phyloP scores from a whole-genome alignment of 1,140 invertebrate genomes.

The Lasaia peninsularis region DNA sequence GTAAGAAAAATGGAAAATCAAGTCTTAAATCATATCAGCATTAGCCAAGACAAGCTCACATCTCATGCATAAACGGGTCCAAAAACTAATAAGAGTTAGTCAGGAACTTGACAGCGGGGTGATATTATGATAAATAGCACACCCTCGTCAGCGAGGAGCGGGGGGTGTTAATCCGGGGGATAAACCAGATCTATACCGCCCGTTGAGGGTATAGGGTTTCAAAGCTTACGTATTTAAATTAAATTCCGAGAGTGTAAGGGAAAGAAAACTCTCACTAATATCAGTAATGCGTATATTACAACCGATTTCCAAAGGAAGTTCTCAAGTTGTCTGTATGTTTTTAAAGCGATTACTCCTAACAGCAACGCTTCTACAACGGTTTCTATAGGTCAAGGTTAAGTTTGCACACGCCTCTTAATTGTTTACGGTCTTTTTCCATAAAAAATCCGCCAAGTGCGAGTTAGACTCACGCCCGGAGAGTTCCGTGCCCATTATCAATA shows the following conservation, averaged over 20 bases:
- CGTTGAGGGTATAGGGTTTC: background rate
- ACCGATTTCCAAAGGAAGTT: too few species aligned
- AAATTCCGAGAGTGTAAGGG: background rate
- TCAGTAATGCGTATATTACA: too few species aligned
- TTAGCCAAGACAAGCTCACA: background rate
- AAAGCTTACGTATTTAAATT: background rate
- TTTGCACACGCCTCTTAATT: too few species aligned
- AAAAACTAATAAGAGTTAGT: slow-evolving; percentile 39
- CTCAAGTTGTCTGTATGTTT: too few species aligned
- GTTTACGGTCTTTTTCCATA: too few species aligned
- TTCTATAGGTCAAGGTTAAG: too few species aligned
- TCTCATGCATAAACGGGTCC: slow-evolving; percentile 34
- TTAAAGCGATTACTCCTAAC: too few species aligned
- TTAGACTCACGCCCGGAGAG: too few species aligned
- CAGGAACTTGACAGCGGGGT: slow-evolving; percentile 9
- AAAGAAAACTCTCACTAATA: background rate
- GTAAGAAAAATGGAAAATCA: too few species aligned
- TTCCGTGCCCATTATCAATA: too few species aligned
- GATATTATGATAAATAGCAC: slow-evolving; percentile 40
- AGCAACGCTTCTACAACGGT: too few species aligned
- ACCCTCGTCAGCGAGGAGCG: slow-evolving; percentile 30
- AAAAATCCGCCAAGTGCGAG: too few species aligned
- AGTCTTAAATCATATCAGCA: background rate
- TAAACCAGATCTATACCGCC: slow-evolving; percentile 1
- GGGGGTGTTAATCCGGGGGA: slow-evolving; percentile 5